Evolutionary conservation across 53 echinoderm and acorn worm species (phyloP).

Genomic region (Crossaster papposus): DNA sequence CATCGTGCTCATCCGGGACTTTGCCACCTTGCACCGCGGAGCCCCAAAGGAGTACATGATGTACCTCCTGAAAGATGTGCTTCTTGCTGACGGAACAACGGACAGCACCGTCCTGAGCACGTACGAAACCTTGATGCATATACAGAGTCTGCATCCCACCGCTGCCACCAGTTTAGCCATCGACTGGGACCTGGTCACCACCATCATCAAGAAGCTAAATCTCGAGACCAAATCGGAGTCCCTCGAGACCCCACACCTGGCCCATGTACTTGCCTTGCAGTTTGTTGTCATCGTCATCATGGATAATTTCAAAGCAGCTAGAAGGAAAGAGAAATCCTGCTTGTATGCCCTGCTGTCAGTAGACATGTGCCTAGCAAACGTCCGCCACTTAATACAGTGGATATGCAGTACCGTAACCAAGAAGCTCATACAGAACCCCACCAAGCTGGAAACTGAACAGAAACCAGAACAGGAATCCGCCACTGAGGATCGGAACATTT

Average conservation of each 20-base stretch:
- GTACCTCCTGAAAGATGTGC: constrained; percentile 55
- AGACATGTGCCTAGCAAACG: constrained; percentile 27
- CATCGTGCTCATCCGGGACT: constrained; percentile 59
- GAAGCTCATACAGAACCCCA: neutral
- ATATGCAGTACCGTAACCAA: constrained; percentile 43
- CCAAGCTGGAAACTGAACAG: neutral
- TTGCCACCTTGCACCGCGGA: constrained; percentile 49
- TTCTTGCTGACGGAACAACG: constrained; percentile 33
- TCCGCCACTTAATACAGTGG: constrained; percentile 41
- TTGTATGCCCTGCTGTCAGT: constrained; percentile 38
- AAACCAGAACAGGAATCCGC: neutral
- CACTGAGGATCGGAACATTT: constrained; percentile 24
- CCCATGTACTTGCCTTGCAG: constrained; percentile 48
- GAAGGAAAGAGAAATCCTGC: constrained; percentile 22
- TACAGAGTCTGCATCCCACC: constrained; percentile 54
- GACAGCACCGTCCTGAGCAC: constrained; percentile 8
- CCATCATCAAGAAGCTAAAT: constrained; percentile 45
- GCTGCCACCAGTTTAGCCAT: constrained; percentile 27
- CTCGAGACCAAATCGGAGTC: neutral
- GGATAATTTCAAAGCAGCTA: constrained; percentile 43
- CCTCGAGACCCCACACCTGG: constrained; percentile 2
- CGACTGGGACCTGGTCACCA: constrained; percentile 58
- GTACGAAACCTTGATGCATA: constrained; percentile 58
- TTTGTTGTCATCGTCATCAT: constrained; percentile 44
- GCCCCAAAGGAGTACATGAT: constrained; percentile 55